Evolutionary conservation across 2,888 invertebrate genomes (phyloP), one percentile per base, ranked within the genome.

Genomic region (Crepidodera aurea): DNA sequence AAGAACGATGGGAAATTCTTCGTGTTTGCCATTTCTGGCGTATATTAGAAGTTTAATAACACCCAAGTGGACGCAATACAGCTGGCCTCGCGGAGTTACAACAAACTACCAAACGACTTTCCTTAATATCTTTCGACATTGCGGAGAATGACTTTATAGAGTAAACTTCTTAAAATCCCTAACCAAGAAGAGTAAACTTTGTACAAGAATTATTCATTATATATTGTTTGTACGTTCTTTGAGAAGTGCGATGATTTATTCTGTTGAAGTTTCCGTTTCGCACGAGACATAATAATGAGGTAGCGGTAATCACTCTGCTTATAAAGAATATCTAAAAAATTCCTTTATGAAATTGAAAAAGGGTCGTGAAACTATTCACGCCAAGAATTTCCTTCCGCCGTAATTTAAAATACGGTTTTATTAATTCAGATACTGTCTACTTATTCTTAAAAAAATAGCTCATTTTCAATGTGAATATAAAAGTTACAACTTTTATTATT

Each of bases 181-280:
- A 25, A 27, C 27, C 48, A 29, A 48, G 48, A 13, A 48, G 15
- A 48, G 48, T 48, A 48, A 48, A 48, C 48, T 48, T 48, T 48
- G 16, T 48, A 48, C 48, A 48, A 48, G 48, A 48, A 48, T 27
- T 48, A 48, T 48, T 48, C 48, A 48, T 48, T 48, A 48, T 48
- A 48, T 48, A 48, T 48, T 48, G 48, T 48, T 48, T 48, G 48
- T 48, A 48, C 48, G 48, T 48, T 48, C 48, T 48, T 48, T 48
- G 15, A 29, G 16, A 48, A 48, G 48, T 48, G 48, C 27, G 48
- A 29, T 48, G 48, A 48, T 48, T 48, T 48, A 48, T 48, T 48
- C 29, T 29, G 48, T 25, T 40, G 18, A 40, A 40, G 40, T 40
- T 53, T 40, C 53, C 22, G 37, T 40, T n/a, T 15, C 40, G 27